Base-by-base conservation (phyloP, 2,113 vertebrate species). In the Leucopternis melanops region DNA sequence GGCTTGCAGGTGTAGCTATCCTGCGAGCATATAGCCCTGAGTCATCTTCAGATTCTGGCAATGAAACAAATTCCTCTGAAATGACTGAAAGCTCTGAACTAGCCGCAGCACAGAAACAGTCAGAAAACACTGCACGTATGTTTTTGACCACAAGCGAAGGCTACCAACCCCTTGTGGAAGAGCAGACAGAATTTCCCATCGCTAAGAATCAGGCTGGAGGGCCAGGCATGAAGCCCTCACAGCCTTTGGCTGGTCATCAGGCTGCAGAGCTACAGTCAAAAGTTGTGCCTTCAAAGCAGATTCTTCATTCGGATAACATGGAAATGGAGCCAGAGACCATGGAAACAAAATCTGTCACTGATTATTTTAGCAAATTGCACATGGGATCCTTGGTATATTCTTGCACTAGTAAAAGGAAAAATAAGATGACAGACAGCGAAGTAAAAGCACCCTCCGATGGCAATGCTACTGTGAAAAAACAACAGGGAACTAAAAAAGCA, bases 311-410 rank as follows among this genome's bases (percentile, higher is more conserved):
- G 2, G 98, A 99, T 93, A 99, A 98, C 32, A 98, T 99, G 83
- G 99, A 99, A 98, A 99, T 99, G 99, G 99, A 99, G 95, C 99
- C 99, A 47, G 99, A 99, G 97, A 99, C 99, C 17, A 99, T 99
- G 99, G 99, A 99, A 98, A 99, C 99, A 94, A 99, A 99, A 98
- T 99, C 99, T 3, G 98, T 99, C 79, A 99, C 98, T 44, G 99
- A 99, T 96, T 99, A 99, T 97, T 99, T 99, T 96, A 99, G 98
- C 89, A 99, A 99, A 97, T 97, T 99, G 98, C 99, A 99, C 96
- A 98, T 99, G 98, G 99, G 98, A 57, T 98, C 99, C 6, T 95
- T 99, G 95, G 98, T 98, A 90, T 99, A 98, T 92, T 98, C 98
- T 65, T 98, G 98, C 97, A 98, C 98, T 96, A 98, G 98, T 87